Evolutionary conservation across 2,113 vertebrate species (phyloP), one percentile per base, ranked within the genome.

Genomic region (Pluvialis apricaria): DNA sequence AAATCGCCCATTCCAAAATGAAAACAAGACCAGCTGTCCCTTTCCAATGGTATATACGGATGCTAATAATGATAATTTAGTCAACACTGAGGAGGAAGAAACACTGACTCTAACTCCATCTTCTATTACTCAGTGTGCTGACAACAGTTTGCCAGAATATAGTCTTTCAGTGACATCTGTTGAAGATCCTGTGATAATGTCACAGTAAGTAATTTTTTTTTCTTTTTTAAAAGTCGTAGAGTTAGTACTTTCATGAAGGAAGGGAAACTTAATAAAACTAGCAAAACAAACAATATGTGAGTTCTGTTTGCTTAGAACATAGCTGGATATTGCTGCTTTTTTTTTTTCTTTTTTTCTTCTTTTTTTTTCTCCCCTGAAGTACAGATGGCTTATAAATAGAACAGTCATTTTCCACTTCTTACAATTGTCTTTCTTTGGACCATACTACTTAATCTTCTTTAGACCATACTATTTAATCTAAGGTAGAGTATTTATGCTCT

Each of bases 111-210:
- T 96, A 72, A 97, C 97, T 92, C 97, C 98, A 60, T 98, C 96
- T 91, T 98, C 97, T 86, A 11, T 94, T 54, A 83, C 95, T 94
- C 97, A 93, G 47, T 96, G 95, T 92, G 90, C 94, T 96, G 98
- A 97, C 71, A 95, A 10, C 87, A 95, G 92, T 64, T 93, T 96
- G 83, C 93, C 96, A 90, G 98, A 98, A 76, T 97, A 95, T 28
- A 93, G 95, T 15, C 80, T 98, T 87, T 96, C 97, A 34, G 71
- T 96, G 87, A 57, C 97, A 45, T 98, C 98, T 32, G 57, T 98
- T 61, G 99, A 99, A 79, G 99, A 99, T 96, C 99, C 99, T 40
- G 98, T 99, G 42, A 94, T 99, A 28, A 96, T 99, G 71, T 99
- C 99, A 54, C 98, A 99, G 99, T 99, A 98, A 98, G 99, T 97